Evolutionary conservation across 2,888 invertebrate genomes (phyloP).

Genomic region (Lasioglossum figueresi): DNA sequence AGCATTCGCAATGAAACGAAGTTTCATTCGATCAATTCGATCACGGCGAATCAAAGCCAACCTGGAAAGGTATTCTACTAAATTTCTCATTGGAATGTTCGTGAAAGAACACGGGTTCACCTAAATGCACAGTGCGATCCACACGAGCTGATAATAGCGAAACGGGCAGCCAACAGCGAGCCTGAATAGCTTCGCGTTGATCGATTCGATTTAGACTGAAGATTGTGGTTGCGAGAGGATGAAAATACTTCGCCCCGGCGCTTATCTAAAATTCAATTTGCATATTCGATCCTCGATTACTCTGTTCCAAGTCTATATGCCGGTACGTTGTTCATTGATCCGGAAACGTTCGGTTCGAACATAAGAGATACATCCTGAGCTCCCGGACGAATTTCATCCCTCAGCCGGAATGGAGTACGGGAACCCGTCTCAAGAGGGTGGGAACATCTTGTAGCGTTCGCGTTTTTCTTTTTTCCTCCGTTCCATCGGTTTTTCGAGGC

Average conservation of each 20-base stretch:
- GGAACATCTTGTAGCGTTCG: background rate
- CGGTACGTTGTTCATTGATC: background rate
- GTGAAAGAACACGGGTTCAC: background rate
- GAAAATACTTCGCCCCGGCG: background rate
- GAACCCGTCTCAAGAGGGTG: too few relatives aligned
- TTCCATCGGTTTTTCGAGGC: background rate
- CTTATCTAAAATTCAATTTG: slow-evolving; percentile 25
- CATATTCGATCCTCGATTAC: slow-evolving; percentile 19
- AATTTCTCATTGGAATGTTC: background rate
- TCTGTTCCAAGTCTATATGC: background rate
- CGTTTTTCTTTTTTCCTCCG: background rate
- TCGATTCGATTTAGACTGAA: background rate
- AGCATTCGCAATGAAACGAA: background rate
- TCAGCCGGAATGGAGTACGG: background rate
- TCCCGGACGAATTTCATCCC: slow-evolving; percentile 3
- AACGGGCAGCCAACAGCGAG: background rate
- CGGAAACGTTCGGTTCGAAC: background rate
- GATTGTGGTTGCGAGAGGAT: background rate
- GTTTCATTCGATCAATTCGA: too few relatives aligned
- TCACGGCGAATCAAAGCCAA: background rate
- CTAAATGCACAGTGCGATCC: background rate
- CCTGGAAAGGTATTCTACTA: background rate
- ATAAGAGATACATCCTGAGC: background rate
- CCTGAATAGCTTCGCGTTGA: background rate
- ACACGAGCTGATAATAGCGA: background rate